A percentile compares a stretch with the other conserved stretches of the same genome.
Conservation (phyloP, 2,113 vertebrate species). For the Caranx melampygus region DNA sequence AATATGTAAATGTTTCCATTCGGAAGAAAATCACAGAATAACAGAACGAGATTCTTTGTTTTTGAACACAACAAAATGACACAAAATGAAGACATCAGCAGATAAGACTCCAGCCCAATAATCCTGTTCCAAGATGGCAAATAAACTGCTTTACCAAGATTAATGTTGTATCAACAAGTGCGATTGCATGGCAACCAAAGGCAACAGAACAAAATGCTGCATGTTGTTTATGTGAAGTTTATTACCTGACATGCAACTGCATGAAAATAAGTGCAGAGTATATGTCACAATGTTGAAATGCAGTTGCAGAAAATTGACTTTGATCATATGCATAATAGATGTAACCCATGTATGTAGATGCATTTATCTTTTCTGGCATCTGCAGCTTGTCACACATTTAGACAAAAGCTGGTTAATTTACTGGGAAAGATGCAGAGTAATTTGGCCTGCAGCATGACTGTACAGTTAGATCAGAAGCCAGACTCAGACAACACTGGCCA, state of each 20-base stretch:
- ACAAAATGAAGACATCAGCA: conserved; percentile 8
- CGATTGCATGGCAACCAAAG: conserved; percentile 22
- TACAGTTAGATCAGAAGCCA: conserved; percentile 64
- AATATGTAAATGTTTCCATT: conserved; percentile 41
- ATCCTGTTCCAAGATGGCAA: conserved; percentile 24
- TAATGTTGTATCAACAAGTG: conserved; percentile 13
- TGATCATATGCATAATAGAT: conserved; percentile 3
- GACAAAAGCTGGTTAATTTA: conserved; percentile 38
- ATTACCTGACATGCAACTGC: not conserved
- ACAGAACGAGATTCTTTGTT: not conserved
- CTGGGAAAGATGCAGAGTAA: conserved; percentile 41
- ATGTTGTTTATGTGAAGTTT: conserved; percentile 10
- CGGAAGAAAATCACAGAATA: conserved; percentile 12
- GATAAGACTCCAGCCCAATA: conserved; percentile 7
- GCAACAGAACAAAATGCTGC: conserved; percentile 17
- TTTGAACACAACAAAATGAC: not conserved
- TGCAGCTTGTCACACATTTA: conserved; percentile 12
- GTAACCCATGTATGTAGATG: not conserved
- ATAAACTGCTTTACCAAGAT: conserved; percentile 32
- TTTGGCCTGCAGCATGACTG: conserved; percentile 48
- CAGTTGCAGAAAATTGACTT: not conserved
- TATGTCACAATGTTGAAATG: not conserved
- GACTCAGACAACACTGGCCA: conserved; percentile 61
- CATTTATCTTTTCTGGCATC: not conserved
- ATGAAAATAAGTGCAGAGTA: conserved; percentile 13